Evolutionary conservation across 2,888 invertebrate genomes (phyloP).

Genomic region (Thalpophila matura): DNA sequence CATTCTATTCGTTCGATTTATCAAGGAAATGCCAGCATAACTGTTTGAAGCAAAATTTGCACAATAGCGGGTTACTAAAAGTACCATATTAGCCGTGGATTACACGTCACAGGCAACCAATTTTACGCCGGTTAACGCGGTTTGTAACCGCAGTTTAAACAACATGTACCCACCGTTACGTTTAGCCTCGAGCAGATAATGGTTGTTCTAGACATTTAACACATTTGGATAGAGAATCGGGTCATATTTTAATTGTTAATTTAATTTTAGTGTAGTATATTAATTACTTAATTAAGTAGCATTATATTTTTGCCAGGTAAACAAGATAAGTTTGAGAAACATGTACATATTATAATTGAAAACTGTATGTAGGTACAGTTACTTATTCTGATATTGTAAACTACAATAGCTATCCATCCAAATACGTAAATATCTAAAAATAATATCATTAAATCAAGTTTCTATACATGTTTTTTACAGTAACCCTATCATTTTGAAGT

Average conservation of each 20-base stretch:
- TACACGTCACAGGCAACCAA: constrained; percentile 5
- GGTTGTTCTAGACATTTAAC: constrained; percentile 51
- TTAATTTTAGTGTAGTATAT: constrained; percentile 1
- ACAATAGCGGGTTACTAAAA: constrained; percentile 10
- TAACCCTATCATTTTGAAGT: constrained; percentile 46
- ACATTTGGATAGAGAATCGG: constrained; percentile 47
- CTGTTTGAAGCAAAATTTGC: constrained; percentile 10
- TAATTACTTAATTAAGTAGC: constrained; percentile 7
- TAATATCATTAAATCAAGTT: constrained; percentile 58
- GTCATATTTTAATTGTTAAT: not conserved
- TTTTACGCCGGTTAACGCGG: constrained; percentile 13
- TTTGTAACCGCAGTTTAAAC: constrained; percentile 43
- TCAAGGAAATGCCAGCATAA: constrained; percentile 13
- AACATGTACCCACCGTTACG: constrained; percentile 7
- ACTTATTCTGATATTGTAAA: constrained; percentile 9
- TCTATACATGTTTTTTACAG: constrained; percentile 65
- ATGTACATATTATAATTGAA: constrained; percentile 12
- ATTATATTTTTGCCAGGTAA: not conserved
- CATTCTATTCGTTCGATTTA: not conserved
- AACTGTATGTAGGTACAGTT: constrained; percentile 26
- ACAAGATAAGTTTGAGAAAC: constrained; percentile 20
- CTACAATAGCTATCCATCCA: constrained; percentile 35
- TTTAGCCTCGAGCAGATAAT: constrained; percentile 33
- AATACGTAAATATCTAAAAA: constrained; percentile 53
- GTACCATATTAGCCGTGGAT: constrained; percentile 13